Conservation (phyloP, 2,888 invertebrate species). For the Pyrrhosoma nymphula region DNA sequence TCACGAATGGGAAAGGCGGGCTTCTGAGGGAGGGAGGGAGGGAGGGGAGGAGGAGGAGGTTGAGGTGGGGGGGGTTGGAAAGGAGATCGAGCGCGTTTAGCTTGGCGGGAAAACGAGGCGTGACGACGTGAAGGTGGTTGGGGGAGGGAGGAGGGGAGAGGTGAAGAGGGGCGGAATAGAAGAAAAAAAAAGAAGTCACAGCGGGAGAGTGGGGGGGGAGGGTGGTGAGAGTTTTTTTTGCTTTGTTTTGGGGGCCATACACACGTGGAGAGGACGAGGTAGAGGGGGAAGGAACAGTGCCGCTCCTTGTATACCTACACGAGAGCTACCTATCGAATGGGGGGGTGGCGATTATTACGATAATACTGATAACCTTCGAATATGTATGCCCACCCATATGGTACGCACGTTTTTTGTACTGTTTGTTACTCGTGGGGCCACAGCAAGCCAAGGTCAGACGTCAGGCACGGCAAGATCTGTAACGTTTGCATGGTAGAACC, state of each 20-base stretch:
- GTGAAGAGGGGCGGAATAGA: background rate
- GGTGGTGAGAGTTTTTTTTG: background rate
- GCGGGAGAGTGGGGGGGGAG: background rate
- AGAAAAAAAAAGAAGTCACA: background rate
- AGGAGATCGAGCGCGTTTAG: background rate
- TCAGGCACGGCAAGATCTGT: no score
- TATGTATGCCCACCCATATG: no score
- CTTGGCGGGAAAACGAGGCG: background rate
- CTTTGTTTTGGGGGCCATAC: background rate
- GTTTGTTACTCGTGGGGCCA: no score
- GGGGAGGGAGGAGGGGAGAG: background rate
- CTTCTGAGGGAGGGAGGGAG: background rate
- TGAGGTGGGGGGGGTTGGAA: background rate
- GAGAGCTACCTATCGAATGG: no score
- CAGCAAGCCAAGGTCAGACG: no score
- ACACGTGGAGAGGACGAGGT: background rate
- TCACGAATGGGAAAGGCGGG: no score
- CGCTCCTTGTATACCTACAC: no score
- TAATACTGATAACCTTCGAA: background rate
- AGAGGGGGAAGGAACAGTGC: background rate
- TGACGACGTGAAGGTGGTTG: background rate
- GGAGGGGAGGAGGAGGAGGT: no score
- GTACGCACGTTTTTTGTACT: no score
- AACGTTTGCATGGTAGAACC: no score
- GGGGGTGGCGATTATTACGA: no score